phyloP scores from a whole-genome alignment of 1,140 invertebrate genomes.

The Drosophila bifasciata region DNA sequence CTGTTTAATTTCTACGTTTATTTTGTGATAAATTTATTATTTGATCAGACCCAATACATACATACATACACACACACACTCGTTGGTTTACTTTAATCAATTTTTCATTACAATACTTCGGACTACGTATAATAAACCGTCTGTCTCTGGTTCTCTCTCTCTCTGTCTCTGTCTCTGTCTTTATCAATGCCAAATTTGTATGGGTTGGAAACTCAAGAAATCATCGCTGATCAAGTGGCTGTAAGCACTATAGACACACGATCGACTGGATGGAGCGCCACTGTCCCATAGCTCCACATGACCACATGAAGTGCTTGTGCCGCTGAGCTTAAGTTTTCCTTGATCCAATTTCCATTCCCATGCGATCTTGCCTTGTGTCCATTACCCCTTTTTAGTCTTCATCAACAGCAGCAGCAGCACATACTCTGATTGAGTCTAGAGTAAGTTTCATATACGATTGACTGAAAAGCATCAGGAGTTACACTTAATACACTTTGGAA shows the following conservation, averaged over 20 bases:
- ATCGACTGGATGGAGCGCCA: neutral
- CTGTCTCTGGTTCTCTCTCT: slow-evolving; percentile 31
- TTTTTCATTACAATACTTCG: slow-evolving; percentile 78
- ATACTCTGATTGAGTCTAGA: too few relatives aligned
- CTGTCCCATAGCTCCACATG: slow-evolving; percentile 20
- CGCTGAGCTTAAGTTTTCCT: slow-evolving; percentile 12
- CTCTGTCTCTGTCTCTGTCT: slow-evolving; percentile 50
- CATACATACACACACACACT: neutral
- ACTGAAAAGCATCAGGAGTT: too few relatives aligned
- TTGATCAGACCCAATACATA: slow-evolving; percentile 36
- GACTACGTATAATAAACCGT: slow-evolving; percentile 36
- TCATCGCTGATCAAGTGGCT: slow-evolving; percentile 56
- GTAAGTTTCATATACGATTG: neutral
- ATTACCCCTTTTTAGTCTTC: slow-evolving; percentile 47
- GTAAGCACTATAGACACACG: slow-evolving; percentile 32
- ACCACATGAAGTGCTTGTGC: slow-evolving; percentile 50
- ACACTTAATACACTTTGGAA: too few relatives aligned
- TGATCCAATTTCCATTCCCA: slow-evolving; percentile 20
- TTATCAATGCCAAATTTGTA: slow-evolving; percentile 75
- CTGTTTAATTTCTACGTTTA: slow-evolving; percentile 74
- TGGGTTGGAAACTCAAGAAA: slow-evolving; percentile 21
- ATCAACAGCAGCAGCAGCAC: slow-evolving; percentile 17
- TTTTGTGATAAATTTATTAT: slow-evolving; percentile 77
- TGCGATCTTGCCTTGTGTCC: slow-evolving; percentile 52
- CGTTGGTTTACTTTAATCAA: slow-evolving; percentile 61